These are phyloP conservation scores for Coboldia fuscipes DNA, from an alignment of 1,140 invertebrate genomes.

Conservation along the genomic window DNA sequence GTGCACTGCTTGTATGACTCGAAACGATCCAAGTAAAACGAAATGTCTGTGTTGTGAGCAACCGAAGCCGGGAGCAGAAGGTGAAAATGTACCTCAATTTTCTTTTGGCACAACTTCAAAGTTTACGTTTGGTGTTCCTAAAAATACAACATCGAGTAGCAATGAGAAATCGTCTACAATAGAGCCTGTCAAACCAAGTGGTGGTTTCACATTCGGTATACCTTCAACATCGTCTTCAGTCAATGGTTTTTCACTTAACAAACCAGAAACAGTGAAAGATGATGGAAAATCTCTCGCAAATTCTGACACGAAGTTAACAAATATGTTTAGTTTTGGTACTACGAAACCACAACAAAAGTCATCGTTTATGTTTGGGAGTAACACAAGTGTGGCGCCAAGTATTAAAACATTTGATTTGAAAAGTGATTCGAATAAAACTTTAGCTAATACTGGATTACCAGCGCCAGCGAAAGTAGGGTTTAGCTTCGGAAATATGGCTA, in stretches of 20 bases:
- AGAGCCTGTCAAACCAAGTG: conserved; percentile 15
- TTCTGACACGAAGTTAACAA: not conserved
- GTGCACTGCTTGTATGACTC: conserved; percentile 39
- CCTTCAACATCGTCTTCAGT: conserved; percentile 8
- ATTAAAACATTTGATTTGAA: not conserved
- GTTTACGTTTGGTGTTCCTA: conserved; percentile 21
- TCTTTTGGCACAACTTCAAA: conserved; percentile 15
- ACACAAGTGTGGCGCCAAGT: not conserved
- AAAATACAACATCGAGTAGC: conserved; percentile 14
- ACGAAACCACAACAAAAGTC: not conserved
- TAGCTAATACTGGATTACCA: conserved; percentile 5
- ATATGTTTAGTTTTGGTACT: not conserved
- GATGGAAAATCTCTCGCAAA: conserved; percentile 2
- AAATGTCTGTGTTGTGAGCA: conserved; percentile 49
- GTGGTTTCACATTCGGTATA: conserved; percentile 18
- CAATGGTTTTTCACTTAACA: conserved; percentile 6
- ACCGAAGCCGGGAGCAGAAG: conserved; percentile 26
- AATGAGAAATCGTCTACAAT: conserved; percentile 13
- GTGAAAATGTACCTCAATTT: conserved; percentile 5
- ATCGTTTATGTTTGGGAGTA: conserved; percentile 6
- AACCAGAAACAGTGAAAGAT: not conserved
- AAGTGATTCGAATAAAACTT: conserved; percentile 2
- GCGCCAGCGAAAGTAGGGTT: not conserved
- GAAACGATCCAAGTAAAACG: conserved; percentile 27
- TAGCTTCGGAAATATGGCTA: conserved; percentile 5